Evolutionary conservation across 23 tunicate genomes (phyloP).

Genomic region (Halocynthia roretzi): DNA sequence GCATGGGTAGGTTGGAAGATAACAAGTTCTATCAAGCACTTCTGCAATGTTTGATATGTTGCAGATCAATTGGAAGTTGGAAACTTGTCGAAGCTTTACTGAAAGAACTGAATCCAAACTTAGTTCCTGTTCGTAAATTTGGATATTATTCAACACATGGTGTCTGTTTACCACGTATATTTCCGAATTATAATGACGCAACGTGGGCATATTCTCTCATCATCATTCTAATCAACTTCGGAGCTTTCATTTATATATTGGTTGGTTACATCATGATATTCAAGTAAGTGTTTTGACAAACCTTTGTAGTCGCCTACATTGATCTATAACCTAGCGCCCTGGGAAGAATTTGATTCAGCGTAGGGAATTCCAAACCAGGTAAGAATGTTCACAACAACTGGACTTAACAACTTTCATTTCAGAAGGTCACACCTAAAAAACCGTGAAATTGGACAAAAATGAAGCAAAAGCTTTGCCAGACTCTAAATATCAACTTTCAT

Average conservation of each 20-base stretch:
- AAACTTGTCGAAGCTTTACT: neutral
- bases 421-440: too few species aligned
- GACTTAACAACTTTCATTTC: too few species aligned
- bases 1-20: neutral
- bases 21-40: rapidly evolving
- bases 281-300: neutral
- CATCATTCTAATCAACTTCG: conserved; percentile 1
- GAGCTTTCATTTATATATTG: neutral
- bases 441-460: too few species aligned
- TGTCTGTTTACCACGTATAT: conserved; percentile 8
- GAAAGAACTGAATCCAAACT: conserved; percentile 1
- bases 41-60: neutral
- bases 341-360: too few species aligned
- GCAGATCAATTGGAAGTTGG: conserved; percentile 13
- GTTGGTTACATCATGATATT: neutral
- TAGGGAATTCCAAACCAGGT: too few species aligned
- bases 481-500: too few species aligned
- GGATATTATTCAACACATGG: conserved; percentile 23
- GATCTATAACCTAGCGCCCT: too few species aligned
- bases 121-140: neutral
- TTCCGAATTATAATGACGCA: neutral
- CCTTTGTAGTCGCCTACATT: too few species aligned
- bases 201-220: conserved; percentile 15
- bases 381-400: too few species aligned
- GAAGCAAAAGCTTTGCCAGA: too few species aligned